Percentiles rank a stretch among this genome's conserved stretches.
phyloP scores from a whole-genome alignment of 2,888 invertebrate species.

The Mythimna vitellina region DNA sequence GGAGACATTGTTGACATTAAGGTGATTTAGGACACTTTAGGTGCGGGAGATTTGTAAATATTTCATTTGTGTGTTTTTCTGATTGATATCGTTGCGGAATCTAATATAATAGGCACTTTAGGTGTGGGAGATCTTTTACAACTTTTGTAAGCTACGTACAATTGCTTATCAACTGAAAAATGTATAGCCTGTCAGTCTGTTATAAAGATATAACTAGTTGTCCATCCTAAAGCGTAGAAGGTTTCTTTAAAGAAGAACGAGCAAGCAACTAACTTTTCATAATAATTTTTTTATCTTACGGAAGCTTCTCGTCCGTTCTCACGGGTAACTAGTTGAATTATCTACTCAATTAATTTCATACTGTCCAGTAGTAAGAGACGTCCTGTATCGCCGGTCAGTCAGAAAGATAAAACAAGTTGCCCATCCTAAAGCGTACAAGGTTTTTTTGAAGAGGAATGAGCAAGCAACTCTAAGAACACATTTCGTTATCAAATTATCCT shows the following conservation, averaged over 20 bases:
- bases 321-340: background rate
- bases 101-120: background rate
- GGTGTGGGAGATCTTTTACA: background rate
- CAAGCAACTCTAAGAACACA: background rate
- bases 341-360: background rate
- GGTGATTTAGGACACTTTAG: conserved; percentile 65
- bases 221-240: background rate
- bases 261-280: too few species aligned
- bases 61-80: background rate
- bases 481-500: background rate
- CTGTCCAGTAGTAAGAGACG: conserved; percentile 13
- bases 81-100: background rate
- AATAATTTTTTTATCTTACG: too few species aligned
- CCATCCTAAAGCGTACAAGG: background rate
- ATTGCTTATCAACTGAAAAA: background rate
- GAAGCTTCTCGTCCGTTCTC: background rate
- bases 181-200: background rate
- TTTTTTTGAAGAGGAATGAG: background rate
- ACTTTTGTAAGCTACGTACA: background rate
- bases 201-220: background rate
- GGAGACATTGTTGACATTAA: conserved; percentile 69
- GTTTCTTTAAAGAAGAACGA: background rate
- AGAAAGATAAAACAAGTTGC: background rate
- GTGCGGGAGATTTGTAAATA: conserved; percentile 8
- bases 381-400: conserved; percentile 5